A percentile compares a stretch with the other conserved stretches of the same genome.
phyloP scores from a whole-genome alignment of 64 coral and sea anemone species.

The Cladopsammia gracilis region DNA sequence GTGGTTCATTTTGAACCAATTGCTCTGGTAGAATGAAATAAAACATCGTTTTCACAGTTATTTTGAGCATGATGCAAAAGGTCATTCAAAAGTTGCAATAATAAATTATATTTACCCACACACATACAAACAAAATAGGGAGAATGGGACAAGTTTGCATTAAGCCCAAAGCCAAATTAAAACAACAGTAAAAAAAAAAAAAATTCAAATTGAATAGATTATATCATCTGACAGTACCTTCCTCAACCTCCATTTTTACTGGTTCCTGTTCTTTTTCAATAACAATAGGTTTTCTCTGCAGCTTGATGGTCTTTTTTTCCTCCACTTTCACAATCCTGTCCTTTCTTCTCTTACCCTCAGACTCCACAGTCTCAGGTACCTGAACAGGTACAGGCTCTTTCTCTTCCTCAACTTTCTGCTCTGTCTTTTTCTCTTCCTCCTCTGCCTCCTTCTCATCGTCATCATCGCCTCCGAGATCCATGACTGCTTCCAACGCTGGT shows the following conservation, averaged over 20 bases:
- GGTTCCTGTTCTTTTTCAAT: slow-evolving; percentile 57
- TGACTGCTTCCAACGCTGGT: slow-evolving; percentile 94
- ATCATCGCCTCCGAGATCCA: slow-evolving; percentile 93
- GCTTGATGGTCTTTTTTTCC: slow-evolving; percentile 91
- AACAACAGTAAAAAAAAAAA: neutral
- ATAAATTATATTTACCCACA: no score
- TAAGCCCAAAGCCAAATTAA: no score
- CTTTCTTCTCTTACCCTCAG: slow-evolving; percentile 63
- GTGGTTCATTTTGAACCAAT: neutral
- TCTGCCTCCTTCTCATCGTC: slow-evolving; percentile 75
- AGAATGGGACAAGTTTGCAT: no score
- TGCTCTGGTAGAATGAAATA: neutral
- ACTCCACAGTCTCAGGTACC: slow-evolving; percentile 57
- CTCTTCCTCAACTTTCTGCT: slow-evolving; percentile 4
- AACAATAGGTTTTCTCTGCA: slow-evolving; percentile 43
- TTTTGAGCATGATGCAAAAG: neutral
- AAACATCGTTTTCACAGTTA: neutral
- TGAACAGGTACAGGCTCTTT: slow-evolving; percentile 33
- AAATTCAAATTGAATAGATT: neutral
- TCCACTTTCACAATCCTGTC: slow-evolving; percentile 94
- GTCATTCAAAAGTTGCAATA: slow-evolving; percentile 29
- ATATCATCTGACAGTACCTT: slow-evolving; percentile 50
- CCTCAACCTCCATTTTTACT: slow-evolving; percentile 70
- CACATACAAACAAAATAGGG: no score
- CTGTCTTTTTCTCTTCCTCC: slow-evolving; percentile 40